Percentiles rank a stretch among this genome's conserved stretches.
These are phyloP conservation scores for Cotesia vestalis DNA, from an alignment of 1,140 invertebrate genomes.

Conservation along the genomic window DNA sequence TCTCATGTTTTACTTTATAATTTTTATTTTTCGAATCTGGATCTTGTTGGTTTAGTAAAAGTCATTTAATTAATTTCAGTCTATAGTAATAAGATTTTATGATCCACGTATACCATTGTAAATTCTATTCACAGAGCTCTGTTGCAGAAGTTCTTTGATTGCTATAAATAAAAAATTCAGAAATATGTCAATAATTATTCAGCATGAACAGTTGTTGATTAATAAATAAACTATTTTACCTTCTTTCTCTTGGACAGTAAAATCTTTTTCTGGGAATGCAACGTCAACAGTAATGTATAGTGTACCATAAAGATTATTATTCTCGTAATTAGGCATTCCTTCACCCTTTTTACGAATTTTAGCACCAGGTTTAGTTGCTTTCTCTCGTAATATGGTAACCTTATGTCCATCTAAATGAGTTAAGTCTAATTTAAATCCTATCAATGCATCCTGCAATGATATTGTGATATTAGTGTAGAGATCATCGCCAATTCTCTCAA, in stretches of 20 bases:
- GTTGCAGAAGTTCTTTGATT: constrained; percentile 74
- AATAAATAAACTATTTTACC: constrained; percentile 68
- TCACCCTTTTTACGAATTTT: constrained; percentile 96
- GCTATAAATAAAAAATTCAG: constrained; percentile 66
- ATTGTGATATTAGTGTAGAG: constrained; percentile 98
- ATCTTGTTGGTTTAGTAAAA: too few species aligned
- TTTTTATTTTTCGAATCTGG: too few species aligned
- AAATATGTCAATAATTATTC: not conserved
- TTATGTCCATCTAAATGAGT: constrained; percentile 95
- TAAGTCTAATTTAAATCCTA: constrained; percentile 92
- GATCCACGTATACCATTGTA: constrained; percentile 77
- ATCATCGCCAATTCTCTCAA: constrained; percentile 94
- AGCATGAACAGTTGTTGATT: not conserved
- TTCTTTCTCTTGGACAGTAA: constrained; percentile 87
- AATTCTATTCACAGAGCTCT: constrained; percentile 74
- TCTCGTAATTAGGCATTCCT: constrained; percentile 99
- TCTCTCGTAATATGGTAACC: constrained; percentile 88
- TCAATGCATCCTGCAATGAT: constrained; percentile 89
- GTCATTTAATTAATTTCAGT: not conserved
- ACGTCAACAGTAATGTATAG: constrained; percentile 98
- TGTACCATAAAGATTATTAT: constrained; percentile 94
- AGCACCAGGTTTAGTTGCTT: constrained; percentile 97
- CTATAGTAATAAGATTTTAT: constrained; percentile 46
- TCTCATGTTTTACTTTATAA: too few species aligned
- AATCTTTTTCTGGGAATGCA: constrained; percentile 94